phyloP scores from a whole-genome alignment of 2,888 invertebrate genomes.

The Apamea monoglypha region DNA sequence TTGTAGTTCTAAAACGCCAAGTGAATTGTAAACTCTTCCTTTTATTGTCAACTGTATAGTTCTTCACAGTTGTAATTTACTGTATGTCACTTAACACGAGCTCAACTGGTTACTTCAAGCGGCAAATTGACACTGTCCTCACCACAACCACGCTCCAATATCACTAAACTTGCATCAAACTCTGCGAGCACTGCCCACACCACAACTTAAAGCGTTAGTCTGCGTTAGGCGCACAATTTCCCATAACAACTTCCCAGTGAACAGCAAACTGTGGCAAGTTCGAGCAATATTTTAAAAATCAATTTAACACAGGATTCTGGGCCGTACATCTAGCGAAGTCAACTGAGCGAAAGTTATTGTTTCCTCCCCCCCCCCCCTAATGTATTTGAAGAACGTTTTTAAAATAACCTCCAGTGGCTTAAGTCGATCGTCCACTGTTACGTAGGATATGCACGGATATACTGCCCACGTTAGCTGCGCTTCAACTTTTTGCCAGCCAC shows the following conservation, averaged over 20 bases:
- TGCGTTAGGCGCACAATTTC: constrained; percentile 55
- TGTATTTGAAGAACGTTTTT: constrained; percentile 65
- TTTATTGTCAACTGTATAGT: too few relatives aligned
- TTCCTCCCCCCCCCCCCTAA: constrained; percentile 51
- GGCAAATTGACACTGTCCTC: constrained; percentile 3
- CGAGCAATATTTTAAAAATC: constrained; percentile 69
- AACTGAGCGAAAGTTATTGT: constrained; percentile 71
- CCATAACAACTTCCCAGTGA: constrained; percentile 60
- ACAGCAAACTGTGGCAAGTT: constrained; percentile 50
- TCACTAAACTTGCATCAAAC: constrained; percentile 20
- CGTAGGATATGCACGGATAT: background rate
- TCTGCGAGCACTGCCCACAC: background rate
- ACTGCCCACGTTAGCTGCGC: background rate
- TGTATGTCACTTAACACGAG: constrained; percentile 5
- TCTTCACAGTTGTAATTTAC: background rate
- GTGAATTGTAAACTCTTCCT: background rate
- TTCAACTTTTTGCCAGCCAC: background rate
- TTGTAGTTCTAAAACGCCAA: background rate
- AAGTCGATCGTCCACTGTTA: constrained; percentile 19
- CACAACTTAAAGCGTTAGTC: constrained; percentile 29
- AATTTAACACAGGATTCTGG: constrained; percentile 62
- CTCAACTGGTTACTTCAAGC: constrained; percentile 8
- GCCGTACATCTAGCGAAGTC: constrained; percentile 61
- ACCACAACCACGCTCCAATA: background rate
- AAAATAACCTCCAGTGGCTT: constrained; percentile 53